Conservation (phyloP, 2,797 vertebrate genomes). For the Pantherophis vulpinus region DNA sequence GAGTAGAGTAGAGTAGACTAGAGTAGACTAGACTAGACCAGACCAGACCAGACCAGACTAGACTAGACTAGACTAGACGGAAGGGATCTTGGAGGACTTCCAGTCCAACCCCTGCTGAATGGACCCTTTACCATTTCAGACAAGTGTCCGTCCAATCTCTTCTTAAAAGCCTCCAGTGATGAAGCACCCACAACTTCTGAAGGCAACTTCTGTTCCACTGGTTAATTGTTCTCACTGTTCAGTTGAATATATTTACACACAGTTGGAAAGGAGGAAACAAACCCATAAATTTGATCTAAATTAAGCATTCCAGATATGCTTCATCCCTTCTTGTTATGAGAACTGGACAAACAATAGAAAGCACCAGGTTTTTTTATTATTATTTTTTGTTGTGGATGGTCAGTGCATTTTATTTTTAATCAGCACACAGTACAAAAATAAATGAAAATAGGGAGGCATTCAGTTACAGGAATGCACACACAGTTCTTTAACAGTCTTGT, state of each 20-base stretch:
- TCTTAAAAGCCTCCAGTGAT: background rate
- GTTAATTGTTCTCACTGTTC: background rate
- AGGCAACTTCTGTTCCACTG: background rate
- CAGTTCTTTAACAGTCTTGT: too few relatives aligned
- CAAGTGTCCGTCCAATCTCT: background rate
- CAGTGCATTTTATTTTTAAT: too few relatives aligned
- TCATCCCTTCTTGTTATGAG: background rate
- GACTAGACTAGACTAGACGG: background rate
- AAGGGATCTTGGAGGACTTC: background rate
- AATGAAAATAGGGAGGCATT: too few relatives aligned
- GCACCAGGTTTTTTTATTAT: too few relatives aligned
- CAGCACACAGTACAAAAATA: too few relatives aligned
- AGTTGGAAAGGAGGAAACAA: background rate
- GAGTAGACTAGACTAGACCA: background rate
- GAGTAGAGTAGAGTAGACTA: too few relatives aligned
- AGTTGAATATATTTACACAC: background rate
- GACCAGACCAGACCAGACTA: too few relatives aligned
- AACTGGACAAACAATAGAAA: background rate
- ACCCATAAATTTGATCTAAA: background rate
- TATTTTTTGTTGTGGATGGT: too few relatives aligned
- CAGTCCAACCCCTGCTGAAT: background rate
- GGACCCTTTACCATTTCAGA: background rate
- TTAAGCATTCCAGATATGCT: background rate
- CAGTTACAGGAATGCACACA: too few relatives aligned
- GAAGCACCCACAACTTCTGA: background rate